Conservation (phyloP, 2,113 vertebrate genomes). For the Australoheros scitulus region DNA sequence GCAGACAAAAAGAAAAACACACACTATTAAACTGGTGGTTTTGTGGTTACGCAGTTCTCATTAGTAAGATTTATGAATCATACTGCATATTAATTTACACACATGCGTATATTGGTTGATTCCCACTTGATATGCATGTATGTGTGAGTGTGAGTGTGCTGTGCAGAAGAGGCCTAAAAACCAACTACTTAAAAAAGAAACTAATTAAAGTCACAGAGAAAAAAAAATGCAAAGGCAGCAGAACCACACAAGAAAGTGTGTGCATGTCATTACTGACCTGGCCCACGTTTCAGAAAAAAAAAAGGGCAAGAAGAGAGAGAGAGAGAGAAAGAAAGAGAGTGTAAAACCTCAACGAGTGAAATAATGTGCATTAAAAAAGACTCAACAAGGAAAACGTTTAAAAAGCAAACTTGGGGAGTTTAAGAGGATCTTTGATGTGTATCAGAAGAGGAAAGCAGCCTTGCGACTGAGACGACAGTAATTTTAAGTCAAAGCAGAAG, state of each 20-base stretch:
- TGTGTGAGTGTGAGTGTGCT: constrained; percentile 18
- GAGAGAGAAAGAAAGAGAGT: constrained; percentile 31
- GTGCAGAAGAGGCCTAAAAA: constrained; percentile 51
- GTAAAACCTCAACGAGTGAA: constrained; percentile 69
- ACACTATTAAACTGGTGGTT: constrained; percentile 15
- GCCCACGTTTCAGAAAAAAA: constrained; percentile 45
- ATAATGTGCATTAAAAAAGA: constrained; percentile 71
- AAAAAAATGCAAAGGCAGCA: constrained; percentile 69
- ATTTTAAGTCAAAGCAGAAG: constrained; percentile 87
- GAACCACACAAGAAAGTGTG: constrained; percentile 59
- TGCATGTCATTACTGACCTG: constrained; percentile 74
- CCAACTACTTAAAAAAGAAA: constrained; percentile 69
- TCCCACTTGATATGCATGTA: constrained; percentile 11
- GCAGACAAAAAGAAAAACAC: constrained; percentile 7
- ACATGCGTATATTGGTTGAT: constrained; percentile 18
- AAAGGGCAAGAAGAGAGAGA: constrained; percentile 47
- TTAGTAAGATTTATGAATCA: constrained; percentile 46
- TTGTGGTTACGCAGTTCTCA: constrained; percentile 35
- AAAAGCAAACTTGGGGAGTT: constrained; percentile 78
- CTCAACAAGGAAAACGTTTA: constrained; percentile 77
- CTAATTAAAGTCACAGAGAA: constrained; percentile 74
- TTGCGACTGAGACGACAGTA: constrained; percentile 80
- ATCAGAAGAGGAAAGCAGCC: constrained; percentile 80
- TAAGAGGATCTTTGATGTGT: constrained; percentile 85
- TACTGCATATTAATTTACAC: constrained; percentile 49